Percentiles rank a stretch among this genome's conserved stretches.
These are phyloP conservation scores for Emydura subglobosa DNA, from an alignment of 2,113 vertebrate genomes.

Conservation along the genomic window DNA sequence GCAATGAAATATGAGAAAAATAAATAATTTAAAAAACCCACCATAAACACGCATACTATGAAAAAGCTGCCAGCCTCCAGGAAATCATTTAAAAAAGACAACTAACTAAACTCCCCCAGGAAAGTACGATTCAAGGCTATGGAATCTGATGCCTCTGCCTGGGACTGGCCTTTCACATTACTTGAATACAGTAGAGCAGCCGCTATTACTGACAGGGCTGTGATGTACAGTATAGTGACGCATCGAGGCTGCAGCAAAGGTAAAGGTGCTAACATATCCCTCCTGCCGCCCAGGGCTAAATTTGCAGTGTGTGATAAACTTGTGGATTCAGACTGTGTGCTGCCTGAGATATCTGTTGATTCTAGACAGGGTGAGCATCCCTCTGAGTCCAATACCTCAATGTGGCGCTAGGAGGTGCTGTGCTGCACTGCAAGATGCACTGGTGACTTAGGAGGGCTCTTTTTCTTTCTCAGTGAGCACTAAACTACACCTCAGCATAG, in stretches of 20 bases:
- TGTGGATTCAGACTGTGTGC: background rate
- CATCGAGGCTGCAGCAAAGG: background rate
- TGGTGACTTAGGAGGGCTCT: background rate
- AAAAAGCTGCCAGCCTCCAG: background rate
- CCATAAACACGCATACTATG: background rate
- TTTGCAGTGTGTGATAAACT: background rate
- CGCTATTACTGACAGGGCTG: background rate
- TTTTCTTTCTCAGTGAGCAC: background rate
- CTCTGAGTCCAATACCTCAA: background rate
- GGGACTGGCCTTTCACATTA: background rate
- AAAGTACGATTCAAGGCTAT: background rate
- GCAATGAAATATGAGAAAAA: background rate
- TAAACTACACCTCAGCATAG: background rate
- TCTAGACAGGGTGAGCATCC: fast-evolving
- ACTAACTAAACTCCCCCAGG: background rate
- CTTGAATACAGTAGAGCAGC: background rate
- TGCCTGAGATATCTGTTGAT: fast-evolving
- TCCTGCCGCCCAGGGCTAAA: background rate
- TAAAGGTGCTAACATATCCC: background rate
- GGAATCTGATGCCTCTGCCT: background rate
- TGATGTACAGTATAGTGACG: background rate
- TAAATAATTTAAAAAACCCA: background rate
- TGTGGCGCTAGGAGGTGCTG: background rate
- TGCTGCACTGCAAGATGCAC: background rate
- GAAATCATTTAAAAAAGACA: background rate